Base-by-base conservation (phyloP, 1,140 invertebrate species). In the Sweltsa coloradensis region DNA sequence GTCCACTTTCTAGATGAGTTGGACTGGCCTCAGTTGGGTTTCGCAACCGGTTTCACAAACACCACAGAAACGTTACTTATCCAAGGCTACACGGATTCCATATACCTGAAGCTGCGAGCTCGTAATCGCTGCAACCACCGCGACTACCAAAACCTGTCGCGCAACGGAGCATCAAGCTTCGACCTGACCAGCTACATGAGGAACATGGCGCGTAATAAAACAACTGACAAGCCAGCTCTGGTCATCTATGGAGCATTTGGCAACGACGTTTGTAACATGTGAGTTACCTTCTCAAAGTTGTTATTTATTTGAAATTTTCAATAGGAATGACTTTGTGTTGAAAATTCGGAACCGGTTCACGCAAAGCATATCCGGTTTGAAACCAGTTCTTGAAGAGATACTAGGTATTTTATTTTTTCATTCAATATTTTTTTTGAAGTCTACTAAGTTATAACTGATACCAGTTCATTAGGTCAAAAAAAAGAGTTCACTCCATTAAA, bases 261-360 rank as follows among this genome's bases (percentile, higher is more conserved):
- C 41, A 74, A 73, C 56, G 72, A 74, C 58, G 67, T 73, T 9
- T 73, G 71, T 53, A 71, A 70, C 52, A 60, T 60, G 69, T 71
- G 62, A 55, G 56, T 31, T 31, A 47, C 45, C 18, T 49, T 25
- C 41, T 25, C 34, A 7, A 19, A 49, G 13, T 54, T 41, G 14
- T 36, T 34, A 36, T 23, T 31, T n/a, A 24, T 36, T 26, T 51
- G 26, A 45, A 29, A 9, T 18, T 9, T n/a, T n/a, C 9, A 31
- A 31, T 31, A 9, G 29, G 9, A 31, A 31, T 9, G 9, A 9
- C 14, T 9, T n/a, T n/a, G 9, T 31, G n/a, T 9, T 9, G 9
- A 9, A 31, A 9, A 31, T 7, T 5, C 22, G 34, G 34, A 37
- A 37, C 5, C 5, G 34, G 34, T 5, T 5, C 5, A 5, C 5